Conservation (phyloP, 2,113 vertebrate species). For the Oncorhynchus mykiss region DNA sequence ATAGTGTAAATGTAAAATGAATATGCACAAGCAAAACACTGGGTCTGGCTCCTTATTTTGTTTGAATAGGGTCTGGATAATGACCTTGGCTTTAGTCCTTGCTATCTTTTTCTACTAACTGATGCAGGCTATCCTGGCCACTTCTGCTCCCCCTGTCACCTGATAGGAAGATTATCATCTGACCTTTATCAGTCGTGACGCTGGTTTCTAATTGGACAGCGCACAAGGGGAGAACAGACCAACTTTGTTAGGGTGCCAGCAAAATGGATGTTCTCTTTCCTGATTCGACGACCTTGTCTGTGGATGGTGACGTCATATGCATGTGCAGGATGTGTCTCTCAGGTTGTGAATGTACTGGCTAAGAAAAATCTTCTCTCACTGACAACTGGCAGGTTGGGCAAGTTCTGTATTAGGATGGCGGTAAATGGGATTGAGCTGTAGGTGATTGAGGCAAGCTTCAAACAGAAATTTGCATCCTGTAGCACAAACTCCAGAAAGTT, state of each 20-base stretch:
- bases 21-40: no score
- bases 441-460: no score
- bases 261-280: not conserved
- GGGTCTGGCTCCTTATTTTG: no score
- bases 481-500: no score
- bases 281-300: not conserved
- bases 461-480: no score
- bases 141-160: not conserved
- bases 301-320: not conserved
- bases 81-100: no score
- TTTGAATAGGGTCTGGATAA: no score
- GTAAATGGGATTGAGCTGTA: not conserved
- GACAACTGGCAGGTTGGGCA: not conserved
- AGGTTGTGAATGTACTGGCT: not conserved
- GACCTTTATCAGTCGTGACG: not conserved
- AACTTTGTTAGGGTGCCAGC: not conserved
- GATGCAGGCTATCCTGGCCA: no score
- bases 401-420: not conserved
- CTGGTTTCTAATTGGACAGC: slow-evolving; percentile 6
- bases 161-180: slow-evolving; percentile 7
- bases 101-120: no score
- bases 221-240: not conserved
- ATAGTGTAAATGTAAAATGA: no score
- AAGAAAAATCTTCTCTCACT: not conserved
- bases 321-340: not conserved